Base-by-base conservation (phyloP, 2,888 invertebrate species). In the Melanargia galathea region DNA sequence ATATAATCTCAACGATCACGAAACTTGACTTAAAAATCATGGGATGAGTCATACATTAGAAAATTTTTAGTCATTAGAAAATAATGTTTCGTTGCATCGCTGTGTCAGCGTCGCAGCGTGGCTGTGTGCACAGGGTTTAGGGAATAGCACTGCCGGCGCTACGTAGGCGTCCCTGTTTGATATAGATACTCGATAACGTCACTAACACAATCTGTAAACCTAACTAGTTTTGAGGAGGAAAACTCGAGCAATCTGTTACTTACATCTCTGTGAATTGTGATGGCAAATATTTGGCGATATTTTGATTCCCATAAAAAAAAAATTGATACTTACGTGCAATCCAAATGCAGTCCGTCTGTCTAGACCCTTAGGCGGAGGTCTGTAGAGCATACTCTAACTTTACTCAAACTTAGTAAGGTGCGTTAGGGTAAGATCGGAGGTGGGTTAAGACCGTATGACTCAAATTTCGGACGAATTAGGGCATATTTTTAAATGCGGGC, bases 151-250 rank as follows among this genome's bases (percentile, higher is more conserved):
- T 20, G 20, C 35, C 33, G 58, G 22, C 45, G 33, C 11, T 26
- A 46, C 22, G 58, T 58, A 35, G 58, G 58, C 58, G 58, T 48
- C 58, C 45, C 58, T 58, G 22, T 35, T 58, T 58, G 58, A 58
- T 48, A n/a, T 48, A 58, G 33, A 52, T 52, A 52, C 33, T 35
- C n/a, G 58, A 58, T 58, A 58, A 20, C 13, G 56, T 57, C 56
- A 45, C 20, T 43, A 33, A 45, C 56, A 57, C 45, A 57, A 33
- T 45, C 33, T 33, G 33, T 20, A 13, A 30, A 30, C 18, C 33
- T 57, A 45, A 45, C 56, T 30, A 26, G 56, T 45, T 57, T 20
- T 18, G 24, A 33, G 11, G 45, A 11, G 30, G 30, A 20, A 18
- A 52, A 11, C 33, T 51, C 18, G 30, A 18, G 5, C 20, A 35